Base-by-base conservation (phyloP, 1,140 invertebrate genomes). In the Megathymus violae region DNA sequence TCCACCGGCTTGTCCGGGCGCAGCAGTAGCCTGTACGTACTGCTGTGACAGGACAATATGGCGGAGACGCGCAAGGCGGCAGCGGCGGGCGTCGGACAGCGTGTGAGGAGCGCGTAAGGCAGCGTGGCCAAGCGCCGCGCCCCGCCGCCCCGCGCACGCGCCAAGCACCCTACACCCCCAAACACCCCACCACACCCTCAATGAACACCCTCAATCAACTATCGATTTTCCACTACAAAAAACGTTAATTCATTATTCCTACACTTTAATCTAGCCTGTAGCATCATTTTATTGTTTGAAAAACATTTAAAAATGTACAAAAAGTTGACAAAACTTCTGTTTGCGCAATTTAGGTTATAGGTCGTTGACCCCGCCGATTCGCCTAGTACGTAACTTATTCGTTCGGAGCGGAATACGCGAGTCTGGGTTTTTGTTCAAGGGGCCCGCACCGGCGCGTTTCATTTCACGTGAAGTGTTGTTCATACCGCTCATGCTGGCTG, bases 31-130 rank as follows among this genome's bases (percentile, higher is more conserved):
- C 75, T 88, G 86, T 85, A 92, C 93, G 93, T 97, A 97, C 96
- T 97, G 96, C 96, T 97, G 96, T 97, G 96, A 96, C 96, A 96
- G 95, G 96, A 97, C 96, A 97, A 97, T 97, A 97, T 97, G 94
- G 95, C 92, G 93, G 94, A 91, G 74, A 65, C 75, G 77, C 65
- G 86, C 77, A n/a, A n/a, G n/a, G n/a, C n/a, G n/a, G n/a, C n/a
- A n/a, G n/a, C n/a, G n/a, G n/a, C n/a, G n/a, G n/a, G n/a, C n/a
- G n/a, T n/a, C n/a, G n/a, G n/a, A n/a, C n/a, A n/a, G n/a, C n/a
- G n/a, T n/a, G n/a, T n/a, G n/a, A n/a, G n/a, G n/a, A n/a, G n/a
- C n/a, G n/a, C n/a, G n/a, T n/a, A n/a, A n/a, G n/a, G n/a, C n/a
- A n/a, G n/a, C n/a, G n/a, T n/a, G n/a, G n/a, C n/a, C n/a, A n/a